Percentiles rank a stretch among this genome's conserved stretches.
These are phyloP conservation scores for Ianthella basta DNA, from an alignment of 37 sponge, comb jelly and placozoan species.

Conservation along the genomic window DNA sequence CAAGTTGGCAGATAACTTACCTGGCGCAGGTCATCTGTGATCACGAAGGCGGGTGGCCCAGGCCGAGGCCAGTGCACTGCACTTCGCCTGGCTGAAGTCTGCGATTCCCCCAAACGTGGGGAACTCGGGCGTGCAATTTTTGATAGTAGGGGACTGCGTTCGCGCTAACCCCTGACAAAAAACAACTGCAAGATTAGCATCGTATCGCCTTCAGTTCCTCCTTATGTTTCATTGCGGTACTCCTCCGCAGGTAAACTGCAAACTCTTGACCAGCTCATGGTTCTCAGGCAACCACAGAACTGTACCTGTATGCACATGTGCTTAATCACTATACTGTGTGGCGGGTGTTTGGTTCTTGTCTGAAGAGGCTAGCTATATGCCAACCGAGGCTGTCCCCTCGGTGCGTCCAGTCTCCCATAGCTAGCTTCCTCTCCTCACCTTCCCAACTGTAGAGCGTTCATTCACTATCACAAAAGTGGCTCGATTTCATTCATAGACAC, in stretches of 20 bases:
- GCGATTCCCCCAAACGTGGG: slow-evolving; percentile 97
- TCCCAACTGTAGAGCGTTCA: slow-evolving; percentile 65
- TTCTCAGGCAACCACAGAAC: slow-evolving; percentile 70
- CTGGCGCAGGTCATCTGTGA: slow-evolving; percentile 94
- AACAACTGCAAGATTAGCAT: no score
- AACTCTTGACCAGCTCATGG: slow-evolving; percentile 77
- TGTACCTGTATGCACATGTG: not conserved
- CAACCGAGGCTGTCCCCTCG: no score
- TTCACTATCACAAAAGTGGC: slow-evolving; percentile 99
- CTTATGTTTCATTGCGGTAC: no score
- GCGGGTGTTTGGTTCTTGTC: not conserved
- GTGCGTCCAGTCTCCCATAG: no score
- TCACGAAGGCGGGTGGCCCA: slow-evolving; percentile 89
- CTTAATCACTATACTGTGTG: not conserved
- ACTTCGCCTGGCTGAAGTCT: slow-evolving; percentile 93
- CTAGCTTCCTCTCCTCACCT: not conserved
- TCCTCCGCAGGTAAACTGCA: slow-evolving; percentile 91
- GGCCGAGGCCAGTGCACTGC: slow-evolving; percentile 91
- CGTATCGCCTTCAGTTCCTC: no score
- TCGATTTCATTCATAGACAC: no score
- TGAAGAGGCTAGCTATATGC: no score
- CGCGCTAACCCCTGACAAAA: slow-evolving; percentile 80
- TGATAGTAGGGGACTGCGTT: slow-evolving; percentile 96
- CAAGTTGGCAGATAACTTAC: slow-evolving; percentile 70
- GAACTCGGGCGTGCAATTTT: slow-evolving; percentile 96